Percentiles rank a stretch among this genome's conserved stretches.
phyloP scores from a whole-genome alignment of 1,140 invertebrate species.

The Lepidurus apus region DNA sequence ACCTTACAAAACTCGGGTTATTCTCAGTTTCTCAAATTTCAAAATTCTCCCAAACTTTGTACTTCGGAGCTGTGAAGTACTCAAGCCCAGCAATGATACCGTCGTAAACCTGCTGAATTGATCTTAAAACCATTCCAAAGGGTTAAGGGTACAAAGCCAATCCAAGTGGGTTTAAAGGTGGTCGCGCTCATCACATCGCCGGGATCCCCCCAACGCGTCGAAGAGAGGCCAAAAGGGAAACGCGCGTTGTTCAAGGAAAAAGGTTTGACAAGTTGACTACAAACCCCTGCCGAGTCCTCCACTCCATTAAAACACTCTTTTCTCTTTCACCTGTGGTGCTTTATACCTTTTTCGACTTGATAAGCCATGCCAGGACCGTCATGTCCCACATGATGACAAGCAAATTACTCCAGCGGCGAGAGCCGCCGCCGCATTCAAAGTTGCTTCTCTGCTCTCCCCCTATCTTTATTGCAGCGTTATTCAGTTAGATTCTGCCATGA shows the following conservation, averaged over 20 bases:
- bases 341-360: not conserved
- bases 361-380: not conserved
- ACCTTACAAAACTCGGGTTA: no score
- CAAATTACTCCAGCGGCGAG: not conserved
- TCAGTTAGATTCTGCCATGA: not conserved
- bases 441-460: not conserved
- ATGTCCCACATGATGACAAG: slow-evolving; percentile 21
- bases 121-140: not conserved
- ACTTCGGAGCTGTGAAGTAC: no score
- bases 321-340: not conserved
- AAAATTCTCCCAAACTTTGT: no score
- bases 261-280: slow-evolving; percentile 19
- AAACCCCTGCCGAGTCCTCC: slow-evolving; percentile 11
- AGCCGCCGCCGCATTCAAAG: not conserved
- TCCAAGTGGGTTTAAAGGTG: no score
- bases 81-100: no score
- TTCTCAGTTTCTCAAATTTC: no score
- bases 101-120: no score
- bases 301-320: slow-evolving; percentile 19
- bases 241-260: not conserved
- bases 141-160: no score
- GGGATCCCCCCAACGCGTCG: not conserved
- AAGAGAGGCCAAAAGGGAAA: not conserved
- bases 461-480: not conserved
- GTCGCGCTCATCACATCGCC: no score